Evolutionary conservation across 2,113 vertebrate genomes (phyloP), one percentile per base, ranked within the genome.

Genomic region (Triplophysa tibetana): DNA sequence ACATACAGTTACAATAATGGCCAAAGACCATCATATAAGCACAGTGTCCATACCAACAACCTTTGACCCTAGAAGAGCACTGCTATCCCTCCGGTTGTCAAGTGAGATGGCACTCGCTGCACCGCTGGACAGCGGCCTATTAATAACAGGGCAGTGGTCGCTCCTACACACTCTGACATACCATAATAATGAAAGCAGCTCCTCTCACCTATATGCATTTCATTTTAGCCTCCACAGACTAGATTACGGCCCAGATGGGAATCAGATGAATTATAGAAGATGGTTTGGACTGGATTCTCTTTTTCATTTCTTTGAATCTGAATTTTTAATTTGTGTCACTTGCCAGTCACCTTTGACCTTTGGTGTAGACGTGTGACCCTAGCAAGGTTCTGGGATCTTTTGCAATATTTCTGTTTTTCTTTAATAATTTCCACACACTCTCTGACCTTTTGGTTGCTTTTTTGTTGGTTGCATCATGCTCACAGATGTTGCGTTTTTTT

Each of bases 21-120:
- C 63, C 63, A n/a, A 73, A 48, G 26, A 8, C 14, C 60, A 54
- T 61, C 67, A 52, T 61, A 50, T 41, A n/a, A 64, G 43, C 50
- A 6, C 4, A 12, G 43, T 67, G 45, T 23, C 66, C 26, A 21
- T 54, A 64, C 77, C 48, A 75, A 83, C 79, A 67, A 80, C 80
- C 80, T 80, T 77, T 85, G 52, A 82, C 60, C 77, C 23, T 21
- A 2, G 23, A 2, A 17, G 61, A 45, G 33, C 45, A 13, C 61
- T 4, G 26, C 78, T 61, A 75, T 81, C 64, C 50, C 23, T 81
- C 64, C 72, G 68, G 38, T 61, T 81, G 79, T 83, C 82, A 65
- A 13, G 65, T 10, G 29, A 60, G 29, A 14, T 23, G 58, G 29
- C 58, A 60, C 60, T 66, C 66, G 54, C 45, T 75, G 65, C 33